Percentiles rank a stretch among this genome's conserved stretches.
Conservation (phyloP, 2,113 vertebrate genomes). For the Glaucidium brasilianum region DNA sequence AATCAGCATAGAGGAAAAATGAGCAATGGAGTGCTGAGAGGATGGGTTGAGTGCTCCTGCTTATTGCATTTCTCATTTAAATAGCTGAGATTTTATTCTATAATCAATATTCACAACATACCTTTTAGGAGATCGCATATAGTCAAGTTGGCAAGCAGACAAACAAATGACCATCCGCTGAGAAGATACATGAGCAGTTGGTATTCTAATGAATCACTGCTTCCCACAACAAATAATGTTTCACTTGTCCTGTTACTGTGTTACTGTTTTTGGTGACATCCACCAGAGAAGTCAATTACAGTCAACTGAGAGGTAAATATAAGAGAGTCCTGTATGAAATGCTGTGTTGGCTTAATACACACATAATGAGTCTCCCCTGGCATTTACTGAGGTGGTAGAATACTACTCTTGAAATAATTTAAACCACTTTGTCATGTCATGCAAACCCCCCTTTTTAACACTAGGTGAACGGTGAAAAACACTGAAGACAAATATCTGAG, state of each 20-base stretch:
- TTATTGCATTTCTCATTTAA: background rate
- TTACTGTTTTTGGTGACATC: background rate
- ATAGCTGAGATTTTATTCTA: background rate
- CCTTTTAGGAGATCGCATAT: background rate
- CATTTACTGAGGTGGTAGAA: background rate
- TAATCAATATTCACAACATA: background rate
- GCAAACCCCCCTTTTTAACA: background rate
- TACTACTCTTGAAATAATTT: background rate
- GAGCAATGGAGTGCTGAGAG: background rate
- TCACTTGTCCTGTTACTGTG: background rate
- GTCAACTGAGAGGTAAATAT: background rate
- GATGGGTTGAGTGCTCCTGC: background rate
- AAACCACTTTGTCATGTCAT: background rate
- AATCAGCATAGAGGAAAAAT: background rate
- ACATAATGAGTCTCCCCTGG: background rate
- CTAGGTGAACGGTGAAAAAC: background rate
- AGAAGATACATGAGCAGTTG: background rate
- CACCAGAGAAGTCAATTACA: accelerated
- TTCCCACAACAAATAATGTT: background rate
- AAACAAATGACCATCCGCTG: background rate
- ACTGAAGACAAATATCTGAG: background rate
- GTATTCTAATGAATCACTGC: background rate
- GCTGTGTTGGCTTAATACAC: background rate
- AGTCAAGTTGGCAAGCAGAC: background rate
- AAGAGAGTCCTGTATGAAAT: background rate